Percentiles rank a stretch among this genome's conserved stretches.
These are phyloP conservation scores for Bacillus rossius DNA, from an alignment of 1,140 invertebrate genomes.

Conservation along the genomic window DNA sequence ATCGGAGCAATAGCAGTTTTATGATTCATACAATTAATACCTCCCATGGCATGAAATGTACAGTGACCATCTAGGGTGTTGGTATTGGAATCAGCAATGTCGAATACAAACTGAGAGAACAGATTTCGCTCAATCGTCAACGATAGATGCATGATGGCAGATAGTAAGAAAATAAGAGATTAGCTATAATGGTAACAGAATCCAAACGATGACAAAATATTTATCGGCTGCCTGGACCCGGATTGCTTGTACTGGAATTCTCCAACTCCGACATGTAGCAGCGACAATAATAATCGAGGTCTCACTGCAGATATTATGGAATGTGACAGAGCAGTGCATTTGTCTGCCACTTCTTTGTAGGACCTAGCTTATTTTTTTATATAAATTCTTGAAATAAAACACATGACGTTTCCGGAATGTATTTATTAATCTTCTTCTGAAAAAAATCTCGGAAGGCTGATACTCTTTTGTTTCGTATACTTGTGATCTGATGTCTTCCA, in stretches of 20 bases:
- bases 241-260: conserved; percentile 23
- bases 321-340: conserved; percentile 26
- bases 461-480: too few species aligned
- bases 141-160: conserved; percentile 15
- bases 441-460: too few species aligned
- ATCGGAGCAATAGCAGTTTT: not conserved
- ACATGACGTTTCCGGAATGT: too few species aligned
- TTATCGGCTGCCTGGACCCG: conserved; percentile 23
- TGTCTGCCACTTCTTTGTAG: too few species aligned
- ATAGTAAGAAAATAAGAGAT: conserved; percentile 21
- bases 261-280: conserved; percentile 20
- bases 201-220: conserved; percentile 22
- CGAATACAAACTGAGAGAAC: conserved; percentile 29
- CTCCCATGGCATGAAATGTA: conserved; percentile 33
- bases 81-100: conserved; percentile 30
- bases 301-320: conserved; percentile 34
- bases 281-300: conserved; percentile 33
- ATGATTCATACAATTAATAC: conserved; percentile 21
- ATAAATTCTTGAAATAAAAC: too few species aligned
- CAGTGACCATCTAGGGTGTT: conserved; percentile 26
- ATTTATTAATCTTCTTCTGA: too few species aligned
- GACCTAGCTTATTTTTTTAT: too few species aligned
- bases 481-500: too few species aligned
- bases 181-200: conserved; percentile 24
- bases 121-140: conserved; percentile 15